phyloP scores from a whole-genome alignment of 2,888 invertebrate genomes.

The Chromoteleia sp. region DNA sequence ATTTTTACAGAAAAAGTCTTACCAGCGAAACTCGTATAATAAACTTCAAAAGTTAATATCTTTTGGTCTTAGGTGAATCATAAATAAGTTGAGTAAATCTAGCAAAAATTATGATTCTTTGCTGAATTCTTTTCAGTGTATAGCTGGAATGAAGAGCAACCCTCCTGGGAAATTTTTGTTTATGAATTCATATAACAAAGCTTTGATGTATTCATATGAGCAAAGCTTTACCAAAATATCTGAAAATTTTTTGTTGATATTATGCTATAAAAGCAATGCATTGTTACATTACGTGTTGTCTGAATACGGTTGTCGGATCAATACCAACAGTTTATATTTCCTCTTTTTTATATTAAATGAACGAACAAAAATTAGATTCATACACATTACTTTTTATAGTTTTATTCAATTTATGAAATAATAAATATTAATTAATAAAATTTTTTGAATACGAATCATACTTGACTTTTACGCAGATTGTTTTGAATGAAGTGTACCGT shows the following conservation, averaged over 20 bases:
- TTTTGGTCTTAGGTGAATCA: neutral
- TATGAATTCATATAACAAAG: conserved; percentile 56
- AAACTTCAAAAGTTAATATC: conserved; percentile 6
- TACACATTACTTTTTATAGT: neutral
- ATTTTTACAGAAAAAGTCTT: no score
- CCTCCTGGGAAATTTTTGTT: conserved; percentile 49
- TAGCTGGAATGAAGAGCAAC: conserved; percentile 17
- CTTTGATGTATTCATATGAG: conserved; percentile 54
- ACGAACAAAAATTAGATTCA: neutral
- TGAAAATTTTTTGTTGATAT: conserved; percentile 25
- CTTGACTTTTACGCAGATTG: no score
- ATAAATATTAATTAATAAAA: no score
- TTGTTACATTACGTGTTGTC: conserved; percentile 18
- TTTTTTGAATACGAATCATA: no score
- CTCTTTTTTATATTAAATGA: conserved; percentile 2
- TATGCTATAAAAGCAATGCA: conserved; percentile 16
- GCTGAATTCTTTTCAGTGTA: conserved; percentile 10
- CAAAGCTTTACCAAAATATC: conserved; percentile 41
- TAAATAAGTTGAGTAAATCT: conserved; percentile 32
- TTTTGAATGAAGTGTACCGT: no score
- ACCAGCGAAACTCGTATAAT: neutral
- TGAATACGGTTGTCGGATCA: conserved; percentile 5
- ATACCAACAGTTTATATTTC: conserved; percentile 2
- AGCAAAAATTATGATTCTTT: conserved; percentile 33
- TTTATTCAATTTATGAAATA: neutral